Evolutionary conservation across 2,888 invertebrate species (phyloP), one percentile per base, ranked within the genome.

Genomic region (Drosophila kanekoi): DNA sequence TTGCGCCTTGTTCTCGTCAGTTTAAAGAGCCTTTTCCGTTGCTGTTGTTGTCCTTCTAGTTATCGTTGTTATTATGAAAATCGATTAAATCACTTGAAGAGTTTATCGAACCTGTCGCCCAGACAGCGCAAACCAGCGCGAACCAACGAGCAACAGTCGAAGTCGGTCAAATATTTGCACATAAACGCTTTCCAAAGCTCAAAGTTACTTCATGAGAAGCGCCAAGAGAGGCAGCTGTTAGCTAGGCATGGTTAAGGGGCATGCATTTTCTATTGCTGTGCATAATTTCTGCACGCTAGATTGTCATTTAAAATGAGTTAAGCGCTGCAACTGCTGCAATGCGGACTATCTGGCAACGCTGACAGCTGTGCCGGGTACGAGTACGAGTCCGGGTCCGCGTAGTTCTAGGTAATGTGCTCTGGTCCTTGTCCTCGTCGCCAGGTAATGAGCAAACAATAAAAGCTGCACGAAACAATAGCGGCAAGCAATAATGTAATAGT

Each of bases 301-400:
- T 87, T 91, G 90, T 90, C 90, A 89, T 90, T 91, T 91, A 82
- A 83, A 89, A 90, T 86, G 85, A 90, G 87, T 91, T 91, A 90
- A 89, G 82, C 76, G 75, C 66, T 52, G 75, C 79, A 72, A 85
- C 66, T 82, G 84, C 83, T 83, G 83, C 83, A 83, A 67, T 83
- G 83, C 83, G 81, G 86, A 81, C 77, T 81, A 68, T 52, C 47
- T 77, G 44, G 57, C 69, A 56, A 64, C 57, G 65, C 54, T 28
- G 45, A 14, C 57, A 40, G 41, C 43, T 11, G 40, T 43, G 33
- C 13, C 16, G 33, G 23, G 41, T 41, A 14, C 18, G 18, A 37
- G 28, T 41, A 14, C 16, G 51, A 4, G 54, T 54, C 28, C 40
- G 38, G 13, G 38, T 16, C 1, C 4, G 47, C 11, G 48, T 47